Conservation (phyloP, 2,888 invertebrate genomes). For the Antheraea assamensis region DNA sequence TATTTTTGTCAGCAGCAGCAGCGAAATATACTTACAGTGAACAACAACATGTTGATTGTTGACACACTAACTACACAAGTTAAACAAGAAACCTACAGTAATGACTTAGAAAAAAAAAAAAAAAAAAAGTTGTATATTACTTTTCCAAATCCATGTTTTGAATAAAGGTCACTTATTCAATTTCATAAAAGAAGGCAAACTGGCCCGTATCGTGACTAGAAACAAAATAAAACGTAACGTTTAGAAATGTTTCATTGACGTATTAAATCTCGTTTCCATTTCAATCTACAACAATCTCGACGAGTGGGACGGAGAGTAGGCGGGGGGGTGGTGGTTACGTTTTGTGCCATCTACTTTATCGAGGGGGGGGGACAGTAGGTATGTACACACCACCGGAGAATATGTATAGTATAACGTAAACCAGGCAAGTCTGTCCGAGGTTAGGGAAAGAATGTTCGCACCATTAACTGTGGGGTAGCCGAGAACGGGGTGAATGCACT, state of each 20-base stretch:
- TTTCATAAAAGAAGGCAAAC: not conserved
- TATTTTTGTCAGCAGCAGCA: not conserved
- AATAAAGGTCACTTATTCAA: not conserved
- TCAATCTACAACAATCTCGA: slow-evolving; percentile 42
- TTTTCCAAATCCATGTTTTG: not conserved
- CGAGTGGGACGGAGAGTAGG: slow-evolving; percentile 42
- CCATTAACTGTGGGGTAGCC: slow-evolving; percentile 74
- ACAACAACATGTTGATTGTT: not conserved
- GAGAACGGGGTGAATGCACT: slow-evolving; percentile 77
- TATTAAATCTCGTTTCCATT: slow-evolving; percentile 47
- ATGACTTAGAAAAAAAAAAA: not conserved
- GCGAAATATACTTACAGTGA: not conserved
- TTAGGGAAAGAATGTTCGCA: slow-evolving; percentile 75
- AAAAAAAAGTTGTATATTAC: not conserved
- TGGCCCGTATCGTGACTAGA: not conserved
- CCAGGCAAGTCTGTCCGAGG: slow-evolving; percentile 61
- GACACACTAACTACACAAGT: not conserved
- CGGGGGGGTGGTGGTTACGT: slow-evolving; percentile 46
- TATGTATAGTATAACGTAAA: slow-evolving; percentile 47
- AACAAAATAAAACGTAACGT: slow-evolving; percentile 31
- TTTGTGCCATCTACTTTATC: slow-evolving; percentile 47
- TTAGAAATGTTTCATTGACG: slow-evolving; percentile 43
- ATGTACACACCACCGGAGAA: slow-evolving; percentile 49
- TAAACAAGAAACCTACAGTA: not conserved
- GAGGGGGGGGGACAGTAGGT: slow-evolving; percentile 40